A percentile compares a stretch with the other conserved stretches of the same genome.
Evolutionary conservation across 1,140 invertebrate species (phyloP).

Genomic region (Magallana angulata): DNA sequence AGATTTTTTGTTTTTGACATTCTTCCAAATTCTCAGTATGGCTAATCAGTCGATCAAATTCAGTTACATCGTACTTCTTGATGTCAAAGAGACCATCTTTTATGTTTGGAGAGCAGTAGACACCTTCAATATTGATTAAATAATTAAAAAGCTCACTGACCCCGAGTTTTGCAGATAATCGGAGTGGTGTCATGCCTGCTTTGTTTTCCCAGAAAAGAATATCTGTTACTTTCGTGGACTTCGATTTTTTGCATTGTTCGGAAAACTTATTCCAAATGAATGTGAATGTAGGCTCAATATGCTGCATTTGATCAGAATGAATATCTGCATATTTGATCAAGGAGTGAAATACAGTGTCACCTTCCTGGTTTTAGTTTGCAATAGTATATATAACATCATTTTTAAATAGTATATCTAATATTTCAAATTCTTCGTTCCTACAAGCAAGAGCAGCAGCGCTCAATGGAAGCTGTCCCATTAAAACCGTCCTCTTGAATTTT

Average conservation of each 20-base stretch:
- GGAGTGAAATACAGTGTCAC: conserved; percentile 64
- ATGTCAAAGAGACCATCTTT: conserved; percentile 65
- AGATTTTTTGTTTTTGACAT: not conserved
- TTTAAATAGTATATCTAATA: no score
- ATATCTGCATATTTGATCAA: conserved; percentile 50
- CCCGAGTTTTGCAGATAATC: conserved; percentile 59
- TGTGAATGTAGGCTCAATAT: conserved; percentile 55
- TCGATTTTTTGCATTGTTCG: not conserved
- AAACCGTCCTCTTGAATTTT: no score
- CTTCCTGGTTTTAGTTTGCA: conserved; percentile 50
- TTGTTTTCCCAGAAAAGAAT: conserved; percentile 65
- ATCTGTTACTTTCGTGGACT: not conserved
- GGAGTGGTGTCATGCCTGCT: conserved; percentile 57
- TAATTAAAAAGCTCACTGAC: conserved; percentile 57
- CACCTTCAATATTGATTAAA: conserved; percentile 62
- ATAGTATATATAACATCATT: not conserved
- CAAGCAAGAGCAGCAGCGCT: no score
- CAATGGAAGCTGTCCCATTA: no score
- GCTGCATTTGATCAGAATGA: conserved; percentile 59
- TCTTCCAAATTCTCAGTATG: not conserved
- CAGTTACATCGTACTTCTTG: conserved; percentile 63
- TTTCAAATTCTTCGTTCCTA: no score
- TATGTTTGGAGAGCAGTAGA: conserved; percentile 56
- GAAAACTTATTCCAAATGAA: conserved; percentile 35
- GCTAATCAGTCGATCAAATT: conserved; percentile 40